Percentiles rank a stretch among this genome's conserved stretches.
These are phyloP conservation scores for Endomychus coccineus DNA, from an alignment of 2,888 invertebrate genomes.

Conservation along the genomic window DNA sequence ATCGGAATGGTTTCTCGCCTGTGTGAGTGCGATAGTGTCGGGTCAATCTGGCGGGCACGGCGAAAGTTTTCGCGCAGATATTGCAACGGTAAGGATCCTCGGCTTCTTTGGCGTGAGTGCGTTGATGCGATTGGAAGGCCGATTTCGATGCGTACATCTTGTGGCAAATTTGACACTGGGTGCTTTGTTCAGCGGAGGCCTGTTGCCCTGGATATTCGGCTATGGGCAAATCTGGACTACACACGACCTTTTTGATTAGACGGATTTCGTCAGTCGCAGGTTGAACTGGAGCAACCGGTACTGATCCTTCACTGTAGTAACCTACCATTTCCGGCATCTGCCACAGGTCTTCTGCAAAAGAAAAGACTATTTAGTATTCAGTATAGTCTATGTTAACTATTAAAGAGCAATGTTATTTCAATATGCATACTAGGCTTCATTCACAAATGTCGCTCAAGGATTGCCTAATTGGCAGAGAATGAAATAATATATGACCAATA, in stretches of 20 bases:
- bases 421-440: too few species aligned
- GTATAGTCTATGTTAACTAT: too few species aligned
- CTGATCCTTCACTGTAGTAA: constrained; percentile 43
- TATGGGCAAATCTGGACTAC: constrained; percentile 53
- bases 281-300: constrained; percentile 40
- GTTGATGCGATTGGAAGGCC: constrained; percentile 37
- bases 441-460: too few species aligned
- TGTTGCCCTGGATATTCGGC: constrained; percentile 34
- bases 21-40: constrained; percentile 87
- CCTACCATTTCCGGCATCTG: constrained; percentile 48
- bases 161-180: constrained; percentile 43
- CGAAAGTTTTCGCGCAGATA: constrained; percentile 85
- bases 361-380: constrained; percentile 16
- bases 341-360: constrained; percentile 46
- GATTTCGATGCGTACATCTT: constrained; percentile 40
- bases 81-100: constrained; percentile 79
- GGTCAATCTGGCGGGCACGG: constrained; percentile 77
- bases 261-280: constrained; percentile 32
- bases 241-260: constrained; percentile 49
- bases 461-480: too few species aligned
- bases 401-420: too few species aligned
- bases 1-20: constrained; percentile 82
- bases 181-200: constrained; percentile 20
- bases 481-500: too few species aligned
- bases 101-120: constrained; percentile 37